These are phyloP conservation scores for Trachurus trachurus DNA, from an alignment of 2,797 vertebrate species.

Conservation along the genomic window DNA sequence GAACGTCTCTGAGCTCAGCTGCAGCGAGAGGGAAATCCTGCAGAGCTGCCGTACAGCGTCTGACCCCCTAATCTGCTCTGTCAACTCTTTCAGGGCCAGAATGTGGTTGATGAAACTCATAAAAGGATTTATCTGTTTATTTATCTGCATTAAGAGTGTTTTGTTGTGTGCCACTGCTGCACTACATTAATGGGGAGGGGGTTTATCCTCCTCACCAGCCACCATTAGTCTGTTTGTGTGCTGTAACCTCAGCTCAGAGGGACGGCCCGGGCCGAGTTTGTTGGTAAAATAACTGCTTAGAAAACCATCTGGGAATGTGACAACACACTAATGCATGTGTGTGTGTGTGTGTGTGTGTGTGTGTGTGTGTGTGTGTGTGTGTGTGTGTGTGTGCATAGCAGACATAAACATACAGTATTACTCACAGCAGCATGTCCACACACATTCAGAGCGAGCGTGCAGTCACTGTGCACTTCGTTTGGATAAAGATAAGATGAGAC, in stretches of 20 bases:
- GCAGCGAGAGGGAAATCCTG: conserved; percentile 53
- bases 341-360: conserved; percentile 2
- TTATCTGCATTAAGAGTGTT: conserved; percentile 40
- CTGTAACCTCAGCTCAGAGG: conserved; percentile 24
- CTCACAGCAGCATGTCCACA: neutral
- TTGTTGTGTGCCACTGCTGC: conserved; percentile 8
- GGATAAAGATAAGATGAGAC: conserved; percentile 54
- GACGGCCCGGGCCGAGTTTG: conserved; percentile 35
- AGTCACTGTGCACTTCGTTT: conserved; percentile 9
- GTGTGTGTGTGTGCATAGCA: conserved; percentile 6
- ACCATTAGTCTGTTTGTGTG: conserved; percentile 42
- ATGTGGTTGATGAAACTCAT: conserved; percentile 28
- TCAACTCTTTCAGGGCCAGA: conserved; percentile 35
- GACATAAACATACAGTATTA: conserved; percentile 2
- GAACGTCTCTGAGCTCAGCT: conserved; percentile 47
- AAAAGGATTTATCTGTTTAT: conserved; percentile 49
- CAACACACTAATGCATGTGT: neutral
- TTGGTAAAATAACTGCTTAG: conserved; percentile 63
- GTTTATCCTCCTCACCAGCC: conserved; percentile 24
- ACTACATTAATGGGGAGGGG: conserved; percentile 24
- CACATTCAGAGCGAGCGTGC: neutral
- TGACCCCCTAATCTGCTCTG: conserved; percentile 51
- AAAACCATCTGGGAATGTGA: conserved; percentile 43
- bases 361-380: conserved; percentile 2
- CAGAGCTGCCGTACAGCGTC: conserved; percentile 28